phyloP scores from a whole-genome alignment of 2,113 vertebrate species.

The Epinephelus fuscoguttatus region DNA sequence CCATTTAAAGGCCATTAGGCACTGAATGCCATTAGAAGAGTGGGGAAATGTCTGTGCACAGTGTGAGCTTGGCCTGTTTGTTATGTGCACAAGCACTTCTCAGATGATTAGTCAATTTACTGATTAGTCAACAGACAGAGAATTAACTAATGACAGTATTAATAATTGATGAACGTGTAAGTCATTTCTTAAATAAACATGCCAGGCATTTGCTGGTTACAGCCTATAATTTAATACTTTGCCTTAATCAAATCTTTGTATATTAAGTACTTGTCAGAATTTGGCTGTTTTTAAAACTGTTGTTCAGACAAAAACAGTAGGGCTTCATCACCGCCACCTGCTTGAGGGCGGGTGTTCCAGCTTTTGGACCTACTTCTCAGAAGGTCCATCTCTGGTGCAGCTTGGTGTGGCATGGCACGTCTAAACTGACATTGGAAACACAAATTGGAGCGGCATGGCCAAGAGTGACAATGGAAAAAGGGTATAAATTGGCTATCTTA shows the following conservation, averaged over 20 bases:
- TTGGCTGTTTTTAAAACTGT: neutral
- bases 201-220: neutral
- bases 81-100: neutral
- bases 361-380: too few relatives aligned
- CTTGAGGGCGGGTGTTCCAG: too few relatives aligned
- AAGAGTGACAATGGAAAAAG: too few relatives aligned
- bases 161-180: neutral
- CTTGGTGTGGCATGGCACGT: too few relatives aligned
- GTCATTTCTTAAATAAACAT: neutral
- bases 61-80: neutral
- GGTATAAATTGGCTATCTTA: too few relatives aligned
- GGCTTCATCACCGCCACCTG: too few relatives aligned
- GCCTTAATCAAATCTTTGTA: neutral
- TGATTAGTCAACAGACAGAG: neutral
- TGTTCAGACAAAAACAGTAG: too few relatives aligned
- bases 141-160: neutral
- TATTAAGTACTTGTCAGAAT: neutral
- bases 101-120: neutral
- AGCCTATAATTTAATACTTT: neutral
- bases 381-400: too few relatives aligned
- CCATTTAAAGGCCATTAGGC: slow-evolving; percentile 64
- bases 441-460: too few relatives aligned
- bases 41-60: slow-evolving; percentile 11
- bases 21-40: slow-evolving; percentile 22
- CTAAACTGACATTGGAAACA: too few relatives aligned